Base-by-base conservation (phyloP, 2,113 vertebrate genomes). In the Melanerpes aurifrons region DNA sequence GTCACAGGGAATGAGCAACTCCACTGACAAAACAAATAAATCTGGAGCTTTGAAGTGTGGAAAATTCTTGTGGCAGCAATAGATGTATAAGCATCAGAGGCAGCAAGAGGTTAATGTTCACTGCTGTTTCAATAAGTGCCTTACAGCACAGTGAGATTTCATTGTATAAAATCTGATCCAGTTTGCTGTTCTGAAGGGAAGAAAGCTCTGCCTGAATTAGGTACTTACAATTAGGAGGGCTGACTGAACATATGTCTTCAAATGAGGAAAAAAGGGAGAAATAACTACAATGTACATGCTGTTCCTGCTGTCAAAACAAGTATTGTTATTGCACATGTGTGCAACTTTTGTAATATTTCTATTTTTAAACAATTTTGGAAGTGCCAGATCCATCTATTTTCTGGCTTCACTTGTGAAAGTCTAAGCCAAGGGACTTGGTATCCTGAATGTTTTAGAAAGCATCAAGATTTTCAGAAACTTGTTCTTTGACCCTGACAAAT, bases 281-380 rank as follows among this genome's bases (percentile, higher is more conserved):
- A 80, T 82, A 91, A 57, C 63, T 76, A 45, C 31, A 66, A 54
- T 15, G 43, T 26, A 57, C 75, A 69, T 26, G 15, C 61, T 37
- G 48, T 91, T 88, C 67, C 59, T 92, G 61, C 35, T 3, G 1
- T 93, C 57, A 84, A 76, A 93, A 82, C 67, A 88, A 93, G 45
- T 73, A 63, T 21, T 66, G 87, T 80, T 95, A 95, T 95, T 95
- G 91, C 96, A 93, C 75, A 79, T 69, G 91, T 82, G 68, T 76
- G 76, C 91, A 95, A 84, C 59, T 95, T 95, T 45, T 88, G 20
- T 79, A 91, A 94, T 95, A 89, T 84, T 96, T 88, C 83, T 94
- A 92, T 93, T 97, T 96, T 96, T 96, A 92, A 87, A 68, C 83
- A 66, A n/a, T 95, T 93, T 89, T 86, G 66, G 71, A 94, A 94